These are phyloP conservation scores for Scolanthus callimorphus DNA, from an alignment of 92 coral and sea anemone species.

Conservation along the genomic window DNA sequence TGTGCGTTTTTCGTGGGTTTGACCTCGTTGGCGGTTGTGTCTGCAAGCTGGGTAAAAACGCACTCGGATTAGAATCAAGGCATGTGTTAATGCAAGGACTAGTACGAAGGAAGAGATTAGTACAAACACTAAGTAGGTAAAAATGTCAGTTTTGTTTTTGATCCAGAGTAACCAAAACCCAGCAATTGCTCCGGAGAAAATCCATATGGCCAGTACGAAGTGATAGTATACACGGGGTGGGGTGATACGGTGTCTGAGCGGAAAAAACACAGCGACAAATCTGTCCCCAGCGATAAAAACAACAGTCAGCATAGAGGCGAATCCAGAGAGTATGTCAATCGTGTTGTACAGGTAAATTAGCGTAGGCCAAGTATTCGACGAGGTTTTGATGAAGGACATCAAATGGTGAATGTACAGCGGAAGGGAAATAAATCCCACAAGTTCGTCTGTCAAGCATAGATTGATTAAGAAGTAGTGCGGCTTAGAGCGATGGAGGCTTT, in stretches of 20 bases:
- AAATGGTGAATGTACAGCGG: conserved; percentile 61
- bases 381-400: conserved; percentile 6
- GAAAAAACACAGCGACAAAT: conserved; percentile 58
- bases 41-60: background rate
- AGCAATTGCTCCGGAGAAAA: conserved; percentile 30
- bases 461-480: conserved; percentile 68
- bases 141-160: conserved; percentile 7
- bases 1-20: conserved; percentile 42
- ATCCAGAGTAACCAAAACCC: conserved; percentile 18
- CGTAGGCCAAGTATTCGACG: background rate
- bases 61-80: background rate
- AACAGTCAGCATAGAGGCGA: conserved; percentile 62
- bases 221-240: conserved; percentile 20
- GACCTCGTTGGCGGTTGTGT: background rate
- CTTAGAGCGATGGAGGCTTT: conserved; percentile 37
- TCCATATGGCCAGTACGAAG: conserved; percentile 37
- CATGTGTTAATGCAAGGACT: background rate
- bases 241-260: conserved; percentile 53
- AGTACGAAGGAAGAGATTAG: background rate
- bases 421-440: conserved; percentile 56
- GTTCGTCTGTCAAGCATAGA: conserved; percentile 55
- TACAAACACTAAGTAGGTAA: conserved; percentile 19
- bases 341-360: conserved; percentile 28
- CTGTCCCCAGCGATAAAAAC: conserved; percentile 68
- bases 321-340: conserved; percentile 58